Base-by-base conservation (phyloP, 2,113 vertebrate species). In the Cynopterus brachyotis region DNA sequence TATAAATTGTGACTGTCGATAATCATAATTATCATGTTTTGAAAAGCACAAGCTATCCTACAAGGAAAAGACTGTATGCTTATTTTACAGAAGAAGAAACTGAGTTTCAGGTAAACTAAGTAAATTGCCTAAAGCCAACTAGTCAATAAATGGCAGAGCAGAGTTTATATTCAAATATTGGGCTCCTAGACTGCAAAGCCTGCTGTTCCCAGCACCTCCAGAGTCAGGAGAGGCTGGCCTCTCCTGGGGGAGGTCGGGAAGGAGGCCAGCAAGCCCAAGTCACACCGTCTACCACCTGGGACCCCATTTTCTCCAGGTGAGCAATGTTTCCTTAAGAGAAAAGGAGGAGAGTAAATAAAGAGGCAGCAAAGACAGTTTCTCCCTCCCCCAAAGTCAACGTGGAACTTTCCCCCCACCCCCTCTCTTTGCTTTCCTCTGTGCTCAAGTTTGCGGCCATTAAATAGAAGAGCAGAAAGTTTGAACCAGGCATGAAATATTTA, bases 371-470 rank as follows among this genome's bases (percentile, higher is more conserved):
- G 67, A 92, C n/a, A 82, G 13, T 57, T 32, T 53, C 55, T 70
- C 70, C 92, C 37, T 89, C 92, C 59, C 57, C 59, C 60, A 66
- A 81, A 94, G 57, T 76, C 22, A 40, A 9, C 9, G 20, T 15
- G 37, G 57, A 57, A 13, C n/a, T 42, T 76, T 53, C 28, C 53
- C 42, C 45, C 15, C 55, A 9, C 17, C 60, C 37, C 0, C 6
- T 13, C 47, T 35, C 26, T 26, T 30, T 22, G 16, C 24, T 88
- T 26, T 24, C 72, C 72, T 94, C 35, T 32, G 87, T 80, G 97
- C 79, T 90, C 64, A 97, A 97, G 91, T 98, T 97, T 96, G 93
- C 93, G 93, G 66, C 87, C 93, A 95, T 50, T 94, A 95, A 98
- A 94, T 81, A 96, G 95, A 96, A 83, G 72, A 97, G 85, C 37